Evolutionary conservation across 2,797 vertebrate species (phyloP), one percentile per base, ranked within the genome.

Genomic region (Melanogrammus aeglefinus): DNA sequence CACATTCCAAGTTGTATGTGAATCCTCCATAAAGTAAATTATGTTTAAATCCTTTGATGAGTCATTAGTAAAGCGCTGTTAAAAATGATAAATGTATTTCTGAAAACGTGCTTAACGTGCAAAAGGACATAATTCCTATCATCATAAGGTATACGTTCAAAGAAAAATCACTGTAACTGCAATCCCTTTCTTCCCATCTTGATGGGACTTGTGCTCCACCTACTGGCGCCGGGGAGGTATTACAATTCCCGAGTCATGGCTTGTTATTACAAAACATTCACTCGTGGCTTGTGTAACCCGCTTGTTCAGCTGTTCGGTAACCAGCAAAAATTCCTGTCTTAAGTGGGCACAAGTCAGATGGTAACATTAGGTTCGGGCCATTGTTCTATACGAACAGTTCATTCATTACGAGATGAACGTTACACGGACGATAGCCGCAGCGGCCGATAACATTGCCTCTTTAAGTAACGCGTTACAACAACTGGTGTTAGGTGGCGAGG

Each of bases 181-280:
- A 36, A 71, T 63, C 0, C 1, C 1, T 21, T 8, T 44, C 1
- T 8, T 8, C 4, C 0, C 72, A 47, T 10, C 10, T 8, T 10
- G 80, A 57, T 93, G 77, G 78, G 75, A 80, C 83, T 81, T 39
- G 77, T 71, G 27, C 83, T 1, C 85, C 89, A 77, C 72, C 90
- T 93, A 84, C 27, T 81, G 93, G 89, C 77, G 0, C 78, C 6
- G 4, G 21, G 0, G 31, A 33, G 0, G 21, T 24, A 80, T 87
- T 89, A 84, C 89, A 90, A 7, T 0, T 2, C 3, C 31, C 14
- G 6, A 12, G 18, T 29, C n/a, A 10, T 24, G 14, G 4, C 7
- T 13, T 3, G 83, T 92, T 92, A 93, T 92, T 92, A 93, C 88
- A 90, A 91, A 92, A 93, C 85, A 78, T 76, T 0, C 1, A 38